phyloP scores from a whole-genome alignment of 2,113 vertebrate species.

The Chaetodon auriga region DNA sequence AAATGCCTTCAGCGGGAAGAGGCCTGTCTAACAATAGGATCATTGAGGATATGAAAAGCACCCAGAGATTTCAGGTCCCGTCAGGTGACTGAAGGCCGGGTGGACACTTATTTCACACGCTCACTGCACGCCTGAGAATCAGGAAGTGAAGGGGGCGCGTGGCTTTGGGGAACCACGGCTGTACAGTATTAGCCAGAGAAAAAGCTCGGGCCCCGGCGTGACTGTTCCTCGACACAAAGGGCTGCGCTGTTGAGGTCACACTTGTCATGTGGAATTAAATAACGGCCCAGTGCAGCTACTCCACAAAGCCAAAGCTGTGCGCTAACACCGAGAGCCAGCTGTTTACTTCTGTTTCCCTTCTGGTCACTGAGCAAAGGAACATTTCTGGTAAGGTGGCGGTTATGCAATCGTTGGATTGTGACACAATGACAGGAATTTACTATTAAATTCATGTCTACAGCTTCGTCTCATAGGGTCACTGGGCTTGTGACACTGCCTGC shows the following conservation, averaged over 20 bases:
- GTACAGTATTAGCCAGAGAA: slow-evolving; percentile 9
- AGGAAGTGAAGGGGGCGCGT: slow-evolving; percentile 53
- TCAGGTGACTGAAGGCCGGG: slow-evolving; percentile 37
- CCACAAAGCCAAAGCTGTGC: slow-evolving; percentile 24
- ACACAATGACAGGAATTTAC: slow-evolving; percentile 62
- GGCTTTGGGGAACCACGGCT: slow-evolving; percentile 43
- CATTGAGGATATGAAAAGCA: slow-evolving; percentile 61
- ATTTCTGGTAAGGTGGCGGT: slow-evolving; percentile 65
- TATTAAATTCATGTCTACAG: slow-evolving; percentile 24
- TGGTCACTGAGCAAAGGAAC: slow-evolving; percentile 60
- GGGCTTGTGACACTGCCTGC: slow-evolving; percentile 7
- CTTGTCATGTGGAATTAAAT: slow-evolving; percentile 71
- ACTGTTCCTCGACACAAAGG: slow-evolving; percentile 79
- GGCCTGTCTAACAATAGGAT: slow-evolving; percentile 48
- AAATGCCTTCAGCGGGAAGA: slow-evolving; percentile 64
- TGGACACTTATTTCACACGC: slow-evolving; percentile 30
- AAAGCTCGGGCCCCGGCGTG: background rate
- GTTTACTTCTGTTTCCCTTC: slow-evolving; percentile 68
- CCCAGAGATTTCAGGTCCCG: slow-evolving; percentile 36
- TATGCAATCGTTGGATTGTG: slow-evolving; percentile 56
- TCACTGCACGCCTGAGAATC: slow-evolving; percentile 34
- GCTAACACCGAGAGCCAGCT: slow-evolving; percentile 32
- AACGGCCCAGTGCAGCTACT: slow-evolving; percentile 14
- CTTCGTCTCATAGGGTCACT: background rate
- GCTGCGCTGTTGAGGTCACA: slow-evolving; percentile 55